phyloP scores from a whole-genome alignment of 2,113 vertebrate species.

The Pelvicachromis taeniatus region DNA sequence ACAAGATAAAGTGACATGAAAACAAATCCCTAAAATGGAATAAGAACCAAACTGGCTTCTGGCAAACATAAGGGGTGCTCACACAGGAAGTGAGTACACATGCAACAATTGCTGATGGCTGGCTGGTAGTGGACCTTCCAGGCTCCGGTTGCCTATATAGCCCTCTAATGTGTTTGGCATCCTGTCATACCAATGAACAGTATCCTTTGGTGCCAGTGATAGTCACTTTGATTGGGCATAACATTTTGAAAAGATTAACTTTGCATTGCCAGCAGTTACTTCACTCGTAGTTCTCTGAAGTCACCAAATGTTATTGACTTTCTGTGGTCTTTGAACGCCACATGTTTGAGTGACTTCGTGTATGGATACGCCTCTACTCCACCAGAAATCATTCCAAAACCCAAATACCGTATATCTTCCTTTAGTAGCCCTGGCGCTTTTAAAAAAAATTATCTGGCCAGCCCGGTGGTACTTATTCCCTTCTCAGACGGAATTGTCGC shows the following conservation, averaged over 20 bases:
- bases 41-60: not conserved
- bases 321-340: not conserved
- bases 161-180: not conserved
- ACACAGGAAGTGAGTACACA: not conserved
- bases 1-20: not conserved
- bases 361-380: not conserved
- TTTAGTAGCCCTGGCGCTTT: too few species aligned
- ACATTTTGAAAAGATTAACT: not conserved
- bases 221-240: not conserved
- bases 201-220: not conserved
- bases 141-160: not conserved
- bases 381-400: not conserved
- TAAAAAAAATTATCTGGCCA: too few species aligned
- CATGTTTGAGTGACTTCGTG: not conserved
- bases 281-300: not conserved
- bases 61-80: not conserved
- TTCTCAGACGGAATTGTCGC: too few species aligned
- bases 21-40: not conserved
- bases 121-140: not conserved
- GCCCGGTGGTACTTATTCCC: too few species aligned
- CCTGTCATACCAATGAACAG: not conserved
- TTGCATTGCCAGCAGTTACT: accelerated
- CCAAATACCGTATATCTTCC: too few species aligned
- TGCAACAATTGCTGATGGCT: not conserved
- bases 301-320: not conserved